These are phyloP conservation scores for Drosophila helvetica DNA, from an alignment of 2,888 invertebrate genomes.

Conservation along the genomic window DNA sequence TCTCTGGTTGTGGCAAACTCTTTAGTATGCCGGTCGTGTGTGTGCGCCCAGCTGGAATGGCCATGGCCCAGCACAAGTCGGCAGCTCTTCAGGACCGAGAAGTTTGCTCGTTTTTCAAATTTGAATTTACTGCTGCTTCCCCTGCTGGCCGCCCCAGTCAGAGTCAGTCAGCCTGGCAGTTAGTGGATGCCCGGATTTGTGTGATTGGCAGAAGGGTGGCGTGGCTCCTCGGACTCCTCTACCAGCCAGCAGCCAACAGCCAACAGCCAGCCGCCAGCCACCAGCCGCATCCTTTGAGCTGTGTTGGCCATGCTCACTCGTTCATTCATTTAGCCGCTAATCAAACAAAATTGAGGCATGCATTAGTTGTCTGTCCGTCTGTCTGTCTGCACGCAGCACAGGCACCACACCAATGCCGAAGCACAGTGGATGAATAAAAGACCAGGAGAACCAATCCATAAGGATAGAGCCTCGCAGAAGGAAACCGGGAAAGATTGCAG, in stretches of 20 bases:
- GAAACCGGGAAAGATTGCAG: too few relatives aligned
- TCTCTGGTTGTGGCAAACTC: conserved; percentile 28
- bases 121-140: conserved; percentile 47
- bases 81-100: conserved; percentile 18
- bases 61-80: conserved; percentile 18
- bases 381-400: conserved; percentile 24
- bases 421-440: neutral
- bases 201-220: conserved; percentile 10
- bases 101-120: conserved; percentile 55
- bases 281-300: neutral
- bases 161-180: conserved; percentile 37
- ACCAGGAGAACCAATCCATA: neutral
- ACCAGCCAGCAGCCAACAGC: too few relatives aligned
- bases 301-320: conserved; percentile 37
- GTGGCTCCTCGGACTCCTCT: too few relatives aligned
- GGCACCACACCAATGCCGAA: neutral
- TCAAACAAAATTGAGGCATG: conserved; percentile 63
- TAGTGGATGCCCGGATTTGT: conserved; percentile 16
- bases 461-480: too few relatives aligned
- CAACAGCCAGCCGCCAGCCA: neutral
- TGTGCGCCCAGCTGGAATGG: conserved; percentile 28
- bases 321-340: conserved; percentile 62
- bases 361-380: conserved; percentile 46
- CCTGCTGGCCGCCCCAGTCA: conserved; percentile 20
- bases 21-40: conserved; percentile 58